A percentile compares a stretch with the other conserved stretches of the same genome.
Conservation (phyloP, 2,113 vertebrate species). For the Apistogramma diplotaenia region DNA sequence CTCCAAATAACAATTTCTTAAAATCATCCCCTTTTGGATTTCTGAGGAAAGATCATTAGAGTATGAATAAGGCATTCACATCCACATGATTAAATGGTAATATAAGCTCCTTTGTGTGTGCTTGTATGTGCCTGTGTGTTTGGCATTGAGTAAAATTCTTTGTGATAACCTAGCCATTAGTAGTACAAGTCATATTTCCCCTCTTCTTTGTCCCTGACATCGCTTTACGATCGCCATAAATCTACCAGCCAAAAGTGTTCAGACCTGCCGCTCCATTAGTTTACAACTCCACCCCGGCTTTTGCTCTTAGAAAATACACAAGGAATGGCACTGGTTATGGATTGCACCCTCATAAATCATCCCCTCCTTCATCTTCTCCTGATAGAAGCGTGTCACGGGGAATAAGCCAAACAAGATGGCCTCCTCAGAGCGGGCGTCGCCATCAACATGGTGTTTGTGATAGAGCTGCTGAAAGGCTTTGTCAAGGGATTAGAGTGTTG, state of each 20-base stretch:
- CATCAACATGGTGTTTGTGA: constrained; percentile 75
- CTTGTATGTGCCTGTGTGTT: constrained; percentile 42
- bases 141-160: constrained; percentile 43
- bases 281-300: constrained; percentile 71
- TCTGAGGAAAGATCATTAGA: constrained; percentile 82
- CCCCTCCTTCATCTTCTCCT: constrained; percentile 55
- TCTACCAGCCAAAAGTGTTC: constrained; percentile 71
- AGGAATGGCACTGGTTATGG: constrained; percentile 60
- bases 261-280: constrained; percentile 78
- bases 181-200: constrained; percentile 59
- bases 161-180: constrained; percentile 70
- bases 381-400: constrained; percentile 63
- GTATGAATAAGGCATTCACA: constrained; percentile 79
- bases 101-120: constrained; percentile 35
- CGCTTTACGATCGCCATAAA: constrained; percentile 78
- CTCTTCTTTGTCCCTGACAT: constrained; percentile 75
- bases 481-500: constrained; percentile 68
- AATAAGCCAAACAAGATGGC: constrained; percentile 74
- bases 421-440: constrained; percentile 44
- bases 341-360: constrained; percentile 76
- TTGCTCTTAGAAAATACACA: constrained; percentile 72
- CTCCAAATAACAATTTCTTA: constrained; percentile 86
- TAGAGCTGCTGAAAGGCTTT: constrained; percentile 66
- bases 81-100: constrained; percentile 56
- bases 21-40: constrained; percentile 74